These are phyloP conservation scores for Neogale vison DNA, from an alignment of 2,113 vertebrate species.

Conservation along the genomic window DNA sequence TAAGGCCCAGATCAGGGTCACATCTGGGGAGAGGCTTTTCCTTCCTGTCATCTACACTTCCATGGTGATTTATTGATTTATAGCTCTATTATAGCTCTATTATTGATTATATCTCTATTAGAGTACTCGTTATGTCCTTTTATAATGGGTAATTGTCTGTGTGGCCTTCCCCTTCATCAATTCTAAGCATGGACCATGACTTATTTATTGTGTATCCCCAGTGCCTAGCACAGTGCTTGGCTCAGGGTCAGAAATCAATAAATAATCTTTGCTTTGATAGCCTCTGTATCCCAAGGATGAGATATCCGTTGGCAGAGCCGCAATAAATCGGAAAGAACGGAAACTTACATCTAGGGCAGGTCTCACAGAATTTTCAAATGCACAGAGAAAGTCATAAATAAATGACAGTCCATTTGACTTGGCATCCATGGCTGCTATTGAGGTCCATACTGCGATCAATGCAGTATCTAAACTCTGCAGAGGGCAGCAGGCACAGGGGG, in stretches of 20 bases:
- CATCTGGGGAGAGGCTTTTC: background rate
- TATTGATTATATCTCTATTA: background rate
- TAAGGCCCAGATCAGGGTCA: background rate
- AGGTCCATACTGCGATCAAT: fast-evolving
- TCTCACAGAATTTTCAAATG: fast-evolving
- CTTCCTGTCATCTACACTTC: background rate
- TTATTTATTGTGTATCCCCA: background rate
- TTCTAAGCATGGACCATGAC: background rate
- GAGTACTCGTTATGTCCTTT: background rate
- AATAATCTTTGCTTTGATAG: background rate
- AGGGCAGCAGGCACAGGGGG: fast-evolving
- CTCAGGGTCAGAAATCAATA: background rate
- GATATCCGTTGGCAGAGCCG: fast-evolving
- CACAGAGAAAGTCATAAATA: background rate
- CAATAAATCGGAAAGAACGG: background rate
- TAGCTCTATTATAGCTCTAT: fast-evolving
- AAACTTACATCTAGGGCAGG: background rate
- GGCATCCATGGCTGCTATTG: fast-evolving
- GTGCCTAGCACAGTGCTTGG: background rate
- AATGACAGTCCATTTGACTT: fast-evolving
- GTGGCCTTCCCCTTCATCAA: background rate
- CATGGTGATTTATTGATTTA: background rate
- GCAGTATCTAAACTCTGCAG: fast-evolving
- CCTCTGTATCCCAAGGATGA: background rate
- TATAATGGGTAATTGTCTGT: background rate